Percentiles rank a stretch among this genome's conserved stretches.
Evolutionary conservation across 2,797 vertebrate genomes (phyloP).

Genomic region (Melanotaenia parkinsoni): DNA sequence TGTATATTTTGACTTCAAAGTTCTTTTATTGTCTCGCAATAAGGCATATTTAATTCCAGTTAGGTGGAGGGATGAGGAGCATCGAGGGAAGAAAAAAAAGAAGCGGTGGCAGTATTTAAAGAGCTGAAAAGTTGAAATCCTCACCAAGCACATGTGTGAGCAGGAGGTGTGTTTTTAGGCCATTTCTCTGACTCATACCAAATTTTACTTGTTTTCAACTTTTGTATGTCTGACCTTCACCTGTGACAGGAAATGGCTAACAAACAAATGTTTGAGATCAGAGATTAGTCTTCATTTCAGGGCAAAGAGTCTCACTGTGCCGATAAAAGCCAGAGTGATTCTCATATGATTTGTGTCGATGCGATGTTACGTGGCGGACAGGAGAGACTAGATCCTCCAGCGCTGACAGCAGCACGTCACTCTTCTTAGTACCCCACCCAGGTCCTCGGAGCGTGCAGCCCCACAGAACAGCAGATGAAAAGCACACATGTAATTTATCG

Average conservation of each 20-base stretch:
- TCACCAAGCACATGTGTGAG: conserved; percentile 24
- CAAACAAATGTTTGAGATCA: neutral
- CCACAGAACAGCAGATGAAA: conserved; percentile 96
- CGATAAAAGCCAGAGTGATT: conserved; percentile 13
- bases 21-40: conserved; percentile 70
- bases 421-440: conserved; percentile 76
- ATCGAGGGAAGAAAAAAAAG: conserved; percentile 49
- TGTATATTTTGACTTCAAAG: conserved; percentile 78
- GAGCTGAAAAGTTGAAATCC: conserved; percentile 36
- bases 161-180: conserved; percentile 16
- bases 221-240: conserved; percentile 11
- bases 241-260: neutral
- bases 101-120: conserved; percentile 42
- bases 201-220: neutral
- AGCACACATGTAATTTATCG: conserved; percentile 99
- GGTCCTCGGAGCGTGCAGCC: conserved; percentile 84
- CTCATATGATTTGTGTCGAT: conserved; percentile 6
- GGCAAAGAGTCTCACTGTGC: conserved; percentile 10
- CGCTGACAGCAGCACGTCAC: conserved; percentile 90
- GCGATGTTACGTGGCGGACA: neutral
- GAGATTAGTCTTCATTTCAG: conserved; percentile 8
- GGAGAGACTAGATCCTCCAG: conserved; percentile 76
- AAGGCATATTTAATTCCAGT: conserved; percentile 61
- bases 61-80: conserved; percentile 40
- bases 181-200: neutral